phyloP scores from a whole-genome alignment of 2,797 vertebrate genomes.

The Peromyscus melanophrys region DNA sequence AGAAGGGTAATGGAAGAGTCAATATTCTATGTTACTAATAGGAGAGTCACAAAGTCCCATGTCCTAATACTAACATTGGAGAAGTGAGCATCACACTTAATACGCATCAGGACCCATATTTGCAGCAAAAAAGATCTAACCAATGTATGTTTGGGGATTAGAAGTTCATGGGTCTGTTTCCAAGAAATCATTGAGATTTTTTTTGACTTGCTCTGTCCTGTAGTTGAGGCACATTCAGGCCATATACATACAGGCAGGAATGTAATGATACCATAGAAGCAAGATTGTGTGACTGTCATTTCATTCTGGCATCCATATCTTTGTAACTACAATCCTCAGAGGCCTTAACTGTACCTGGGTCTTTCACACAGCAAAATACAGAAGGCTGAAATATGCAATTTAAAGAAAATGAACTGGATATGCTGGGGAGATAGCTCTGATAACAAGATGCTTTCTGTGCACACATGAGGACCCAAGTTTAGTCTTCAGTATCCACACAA shows the following conservation, averaged over 20 bases:
- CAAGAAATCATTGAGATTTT: background rate
- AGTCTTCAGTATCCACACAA: background rate
- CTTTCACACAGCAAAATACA: conserved; percentile 1
- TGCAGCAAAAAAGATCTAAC: background rate
- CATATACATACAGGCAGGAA: no score
- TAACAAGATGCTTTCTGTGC: background rate
- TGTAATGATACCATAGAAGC: background rate
- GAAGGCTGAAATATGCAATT: background rate
- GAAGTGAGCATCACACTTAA: background rate
- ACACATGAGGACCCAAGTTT: background rate
- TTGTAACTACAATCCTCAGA: background rate
- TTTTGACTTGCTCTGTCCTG: background rate
- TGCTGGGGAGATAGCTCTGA: background rate
- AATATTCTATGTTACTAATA: background rate
- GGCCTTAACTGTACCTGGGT: background rate
- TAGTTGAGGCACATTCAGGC: background rate
- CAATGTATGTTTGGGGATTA: background rate
- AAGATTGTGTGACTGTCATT: background rate
- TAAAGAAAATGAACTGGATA: background rate
- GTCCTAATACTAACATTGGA: background rate
- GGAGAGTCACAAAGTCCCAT: background rate
- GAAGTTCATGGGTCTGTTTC: background rate
- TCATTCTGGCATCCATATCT: background rate
- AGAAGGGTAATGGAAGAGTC: background rate
- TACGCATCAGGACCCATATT: background rate